phyloP scores from a whole-genome alignment of 1,140 invertebrate genomes.

The Ceratoteleas bidentatus region DNA sequence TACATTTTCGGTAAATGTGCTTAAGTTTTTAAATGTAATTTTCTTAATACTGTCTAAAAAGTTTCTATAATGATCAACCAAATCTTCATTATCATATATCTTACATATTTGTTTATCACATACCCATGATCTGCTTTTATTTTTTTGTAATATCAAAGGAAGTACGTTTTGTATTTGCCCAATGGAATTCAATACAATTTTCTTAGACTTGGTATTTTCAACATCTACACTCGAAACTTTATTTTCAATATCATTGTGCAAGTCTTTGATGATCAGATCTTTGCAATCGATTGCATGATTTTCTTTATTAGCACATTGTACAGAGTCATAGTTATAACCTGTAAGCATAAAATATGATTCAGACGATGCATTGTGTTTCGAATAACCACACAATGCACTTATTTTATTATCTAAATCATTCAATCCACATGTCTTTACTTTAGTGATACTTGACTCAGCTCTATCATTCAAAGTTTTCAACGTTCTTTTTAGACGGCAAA shows the following conservation, averaged over 20 bases:
- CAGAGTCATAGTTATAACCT: not conserved
- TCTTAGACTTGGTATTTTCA: not conserved
- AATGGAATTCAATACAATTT: not conserved
- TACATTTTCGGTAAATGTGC: not conserved
- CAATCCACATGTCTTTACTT: not conserved
- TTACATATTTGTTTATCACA: slow-evolving; percentile 14
- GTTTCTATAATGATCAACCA: slow-evolving; percentile 5
- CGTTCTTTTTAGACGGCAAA: slow-evolving; percentile 1
- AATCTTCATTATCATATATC: slow-evolving; percentile 9
- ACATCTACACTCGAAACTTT: not conserved
- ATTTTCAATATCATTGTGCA: not conserved
- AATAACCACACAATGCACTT: slow-evolving; percentile 5
- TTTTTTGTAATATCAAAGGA: slow-evolving; percentile 5
- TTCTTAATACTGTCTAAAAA: slow-evolving; percentile 5
- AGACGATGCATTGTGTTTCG: slow-evolving; percentile 7
- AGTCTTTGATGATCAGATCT: not conserved
- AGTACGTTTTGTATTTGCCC: slow-evolving; percentile 1
- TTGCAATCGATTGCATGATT: too few relatives aligned
- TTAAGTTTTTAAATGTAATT: not conserved
- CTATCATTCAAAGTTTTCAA: not conserved
- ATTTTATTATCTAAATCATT: not conserved
- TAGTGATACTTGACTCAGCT: slow-evolving; percentile 2
- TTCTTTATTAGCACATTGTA: too few relatives aligned
- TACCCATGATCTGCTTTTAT: not conserved
- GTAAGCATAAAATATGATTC: not conserved